Evolutionary conservation across 2,113 vertebrate genomes (phyloP), one percentile per base, ranked within the genome.

Genomic region (Setophaga coronata): DNA sequence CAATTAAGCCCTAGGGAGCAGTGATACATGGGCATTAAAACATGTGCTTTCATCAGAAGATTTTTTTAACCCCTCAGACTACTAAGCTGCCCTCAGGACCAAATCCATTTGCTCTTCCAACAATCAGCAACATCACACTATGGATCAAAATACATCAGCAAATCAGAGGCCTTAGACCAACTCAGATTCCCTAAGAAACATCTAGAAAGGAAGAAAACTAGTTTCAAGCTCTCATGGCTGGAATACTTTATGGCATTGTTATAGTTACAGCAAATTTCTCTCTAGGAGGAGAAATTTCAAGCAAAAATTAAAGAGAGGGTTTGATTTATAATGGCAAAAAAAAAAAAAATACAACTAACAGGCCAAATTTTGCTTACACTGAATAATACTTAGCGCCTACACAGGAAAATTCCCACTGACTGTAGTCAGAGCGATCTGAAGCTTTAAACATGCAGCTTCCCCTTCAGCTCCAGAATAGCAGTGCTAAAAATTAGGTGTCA

Each of bases 361-460:
- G 82, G 78, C 84, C 87, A 94, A 89, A 76, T 90, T 89, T 96
- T 96, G 91, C 94, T 85, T 95, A 95, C 73, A 87, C 84, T 95
- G 93, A 93, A 94, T 93, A 96, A 73, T 85, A 95, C 93, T 96
- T 96, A 96, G 45, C 93, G 94, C 94, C 87, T 96, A 94, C 54
- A 73, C 79, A 87, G 94, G 96, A 97, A 97, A 96, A 97, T 96
- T 95, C 94, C 89, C 94, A 89, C 45, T 93, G 83, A 65, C 91
- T 85, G 58, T 54, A 96, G 84, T 95, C 81, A 94, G 40, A 82
- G 70, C 51, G 61, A 80, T 84, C 89, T 91, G 81, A 82, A 66
- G 26, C n/a, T 82, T 96, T 90, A 93, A 94, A 93, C 40, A 70
- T 43, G 53, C 66, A 76, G 84, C 40, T 86, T 89, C 45, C 6